Evolutionary conservation across 2,888 invertebrate genomes (phyloP), one percentile per base, ranked within the genome.

Genomic region (Megamerina dolium): DNA sequence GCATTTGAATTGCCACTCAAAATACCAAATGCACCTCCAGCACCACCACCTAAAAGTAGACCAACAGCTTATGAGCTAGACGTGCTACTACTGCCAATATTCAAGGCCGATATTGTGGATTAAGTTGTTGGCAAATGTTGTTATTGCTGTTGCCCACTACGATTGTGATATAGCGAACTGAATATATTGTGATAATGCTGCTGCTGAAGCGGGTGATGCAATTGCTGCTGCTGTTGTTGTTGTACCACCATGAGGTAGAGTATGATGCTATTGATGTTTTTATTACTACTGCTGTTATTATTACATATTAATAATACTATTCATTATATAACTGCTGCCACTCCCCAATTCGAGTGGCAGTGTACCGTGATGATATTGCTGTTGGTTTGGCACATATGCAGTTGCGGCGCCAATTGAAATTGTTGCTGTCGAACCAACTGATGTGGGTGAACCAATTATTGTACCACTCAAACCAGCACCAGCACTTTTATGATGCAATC

Each of bases 361-460:
- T 23, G 43, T 50, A 12, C 52, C 43, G 44, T 49, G 29, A 14
- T 41, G 16, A 13, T 39, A 10, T 36, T 44, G 13, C 35, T 36
- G 6, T 46, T 48, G 50, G 50, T 54, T 43, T 50, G 49, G 48
- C 54, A 41, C 21, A 29, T 18, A 50, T 19, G 50, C 51, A 30
- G 56, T 46, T 43, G n/a, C n/a, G n/a, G n/a, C n/a, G n/a, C n/a
- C n/a, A n/a, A 59, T 60, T 12, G 66, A 58, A 51, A 64, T 51
- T 18, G 64, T 61, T 30, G 66, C 56, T 26, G 64, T 59, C 46
- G 66, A 66, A 13, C 61, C 59, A 20, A 64, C 57, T 35, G 69
- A 64, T 20, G 68, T 65, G 36, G 68, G 67, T 30, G 67, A 67
- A 10, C 63, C 63, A 41, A 66, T 61, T 40, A 60, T 48, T 17